A percentile compares a stretch with the other conserved stretches of the same genome.
phyloP scores from a whole-genome alignment of 2,797 vertebrate genomes.

The Peromyscus nudipes region DNA sequence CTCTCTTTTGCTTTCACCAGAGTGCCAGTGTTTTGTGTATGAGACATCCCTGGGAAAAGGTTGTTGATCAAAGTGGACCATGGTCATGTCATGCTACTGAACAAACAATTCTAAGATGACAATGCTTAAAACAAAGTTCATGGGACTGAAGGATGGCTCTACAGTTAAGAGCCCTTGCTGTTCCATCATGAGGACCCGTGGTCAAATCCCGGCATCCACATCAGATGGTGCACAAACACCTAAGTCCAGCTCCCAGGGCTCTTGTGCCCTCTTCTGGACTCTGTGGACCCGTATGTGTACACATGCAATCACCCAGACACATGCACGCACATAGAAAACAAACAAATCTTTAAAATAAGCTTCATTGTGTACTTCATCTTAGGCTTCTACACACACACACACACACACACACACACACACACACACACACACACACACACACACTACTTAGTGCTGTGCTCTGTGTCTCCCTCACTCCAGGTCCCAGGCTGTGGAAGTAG shows the following conservation, averaged over 20 bases:
- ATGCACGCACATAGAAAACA: not conserved
- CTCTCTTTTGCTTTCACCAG: not conserved
- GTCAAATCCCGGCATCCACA: not conserved
- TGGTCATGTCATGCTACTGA: not conserved
- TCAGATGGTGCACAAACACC: no score
- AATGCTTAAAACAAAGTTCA: not conserved
- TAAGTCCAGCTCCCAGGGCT: not conserved
- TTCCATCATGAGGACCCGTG: not conserved
- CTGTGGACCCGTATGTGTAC: no score
- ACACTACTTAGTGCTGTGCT: not conserved
- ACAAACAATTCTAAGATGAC: not conserved
- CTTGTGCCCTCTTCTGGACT: not conserved
- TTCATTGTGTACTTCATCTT: not conserved
- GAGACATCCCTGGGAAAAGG: not conserved
- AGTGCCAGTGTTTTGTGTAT: not conserved
- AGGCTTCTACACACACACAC: not conserved
- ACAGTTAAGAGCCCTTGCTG: not conserved
- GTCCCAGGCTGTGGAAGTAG: fast-evolving
- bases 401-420: not conserved
- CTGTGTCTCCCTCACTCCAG: not conserved
- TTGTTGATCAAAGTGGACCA: not conserved
- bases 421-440: not conserved
- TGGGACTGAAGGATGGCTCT: not conserved
- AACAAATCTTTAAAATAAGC: not conserved
- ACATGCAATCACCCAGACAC: not conserved